Percentiles rank a stretch among this genome's conserved stretches.
phyloP scores from a whole-genome alignment of 1,140 invertebrate species.

The Drosophila equinoxialis region DNA sequence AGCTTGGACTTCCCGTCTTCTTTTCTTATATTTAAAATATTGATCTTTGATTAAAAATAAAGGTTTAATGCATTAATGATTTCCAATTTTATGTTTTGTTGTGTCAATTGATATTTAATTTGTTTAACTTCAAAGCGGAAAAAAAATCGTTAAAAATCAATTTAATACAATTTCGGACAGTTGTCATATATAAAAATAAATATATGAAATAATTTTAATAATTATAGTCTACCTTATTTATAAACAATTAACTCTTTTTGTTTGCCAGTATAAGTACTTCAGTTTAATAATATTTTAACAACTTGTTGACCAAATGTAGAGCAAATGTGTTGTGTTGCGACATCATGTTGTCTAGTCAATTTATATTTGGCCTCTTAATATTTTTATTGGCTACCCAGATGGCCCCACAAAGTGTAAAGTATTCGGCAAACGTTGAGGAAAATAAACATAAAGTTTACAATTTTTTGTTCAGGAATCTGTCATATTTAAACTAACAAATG shows the following conservation, averaged over 20 bases:
- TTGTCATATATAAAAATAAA: too few species aligned
- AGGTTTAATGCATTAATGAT: too few species aligned
- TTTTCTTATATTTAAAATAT: too few species aligned
- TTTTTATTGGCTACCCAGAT: not conserved
- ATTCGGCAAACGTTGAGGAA: not conserved
- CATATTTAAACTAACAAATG: conserved; percentile 3
- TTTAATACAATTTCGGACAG: too few species aligned
- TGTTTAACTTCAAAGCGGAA: too few species aligned
- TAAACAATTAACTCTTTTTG: not conserved
- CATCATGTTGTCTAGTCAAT: not conserved
- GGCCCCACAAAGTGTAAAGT: not conserved
- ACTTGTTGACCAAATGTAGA: not conserved
- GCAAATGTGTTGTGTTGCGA: not conserved
- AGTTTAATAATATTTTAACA: not conserved
- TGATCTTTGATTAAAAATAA: too few species aligned
- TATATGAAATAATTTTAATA: too few species aligned
- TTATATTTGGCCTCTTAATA: not conserved
- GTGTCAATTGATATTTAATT: too few species aligned
- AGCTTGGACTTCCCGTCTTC: too few species aligned
- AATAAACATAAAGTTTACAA: not conserved
- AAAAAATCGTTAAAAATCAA: too few species aligned
- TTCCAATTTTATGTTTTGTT: too few species aligned
- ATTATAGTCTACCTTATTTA: not conserved
- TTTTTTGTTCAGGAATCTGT: conserved; percentile 1
- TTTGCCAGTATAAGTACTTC: not conserved